Percentiles rank a stretch among this genome's conserved stretches.
phyloP scores from a whole-genome alignment of 2,113 vertebrate species.

The Planiliza haematocheilus region DNA sequence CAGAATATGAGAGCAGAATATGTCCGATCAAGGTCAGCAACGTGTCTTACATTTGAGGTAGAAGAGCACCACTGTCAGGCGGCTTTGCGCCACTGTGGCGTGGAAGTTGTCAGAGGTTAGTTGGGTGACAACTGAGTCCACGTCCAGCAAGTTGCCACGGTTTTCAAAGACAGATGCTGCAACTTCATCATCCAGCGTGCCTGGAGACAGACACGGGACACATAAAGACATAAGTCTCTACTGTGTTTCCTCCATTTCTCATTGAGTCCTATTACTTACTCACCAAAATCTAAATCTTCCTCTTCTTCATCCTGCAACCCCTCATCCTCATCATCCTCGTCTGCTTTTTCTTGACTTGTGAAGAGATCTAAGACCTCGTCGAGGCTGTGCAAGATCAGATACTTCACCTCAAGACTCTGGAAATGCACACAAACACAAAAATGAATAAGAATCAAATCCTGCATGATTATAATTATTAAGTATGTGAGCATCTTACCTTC shows the following conservation, averaged over 20 bases:
- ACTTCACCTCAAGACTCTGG: constrained; percentile 86
- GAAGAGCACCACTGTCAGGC: constrained; percentile 87
- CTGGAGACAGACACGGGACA: constrained; percentile 70
- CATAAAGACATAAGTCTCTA: not conserved
- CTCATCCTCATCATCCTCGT: constrained; percentile 62
- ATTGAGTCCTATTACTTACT: not conserved
- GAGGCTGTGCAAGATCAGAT: constrained; percentile 84
- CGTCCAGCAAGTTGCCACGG: constrained; percentile 79
- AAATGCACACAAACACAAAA: constrained; percentile 2
- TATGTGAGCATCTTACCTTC: constrained; percentile 63
- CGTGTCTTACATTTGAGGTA: constrained; percentile 90
- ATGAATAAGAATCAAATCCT: not conserved
- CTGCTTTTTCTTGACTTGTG: constrained; percentile 64
- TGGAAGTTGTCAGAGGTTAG: constrained; percentile 88
- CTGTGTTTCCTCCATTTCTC: too few species aligned
- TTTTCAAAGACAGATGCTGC: constrained; percentile 86
- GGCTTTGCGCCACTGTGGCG: constrained; percentile 65
- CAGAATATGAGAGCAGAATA: too few species aligned
- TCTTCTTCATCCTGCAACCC: constrained; percentile 67
- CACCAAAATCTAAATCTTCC: constrained; percentile 72
- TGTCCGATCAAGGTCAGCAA: too few species aligned
- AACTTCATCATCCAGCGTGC: constrained; percentile 91
- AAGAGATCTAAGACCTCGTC: constrained; percentile 88
- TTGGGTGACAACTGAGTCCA: constrained; percentile 81
- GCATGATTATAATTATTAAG: not conserved